Evolutionary conservation across 2,113 vertebrate genomes (phyloP).

Genomic region (Otis tarda): DNA sequence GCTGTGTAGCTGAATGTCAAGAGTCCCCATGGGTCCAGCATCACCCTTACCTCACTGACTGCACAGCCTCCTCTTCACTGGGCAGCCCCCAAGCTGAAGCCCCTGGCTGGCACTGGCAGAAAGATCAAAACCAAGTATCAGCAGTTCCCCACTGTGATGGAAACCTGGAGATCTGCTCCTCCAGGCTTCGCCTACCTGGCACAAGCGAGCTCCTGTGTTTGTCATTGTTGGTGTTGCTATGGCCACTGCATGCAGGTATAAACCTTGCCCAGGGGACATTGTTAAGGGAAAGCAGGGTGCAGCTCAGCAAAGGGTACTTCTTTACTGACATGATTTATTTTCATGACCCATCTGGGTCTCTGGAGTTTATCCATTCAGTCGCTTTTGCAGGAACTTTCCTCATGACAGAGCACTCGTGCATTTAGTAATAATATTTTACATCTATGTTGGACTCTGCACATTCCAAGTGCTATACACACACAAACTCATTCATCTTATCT

Average conservation of each 20-base stretch:
- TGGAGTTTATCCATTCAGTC: not conserved
- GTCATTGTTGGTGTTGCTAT: not conserved
- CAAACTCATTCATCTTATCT: conserved; percentile 53
- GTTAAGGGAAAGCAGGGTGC: not conserved
- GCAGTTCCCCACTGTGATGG: not conserved
- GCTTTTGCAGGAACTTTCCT: conserved; percentile 28
- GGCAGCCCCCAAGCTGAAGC: not conserved
- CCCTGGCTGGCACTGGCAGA: not conserved
- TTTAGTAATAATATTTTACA: conserved; percentile 7
- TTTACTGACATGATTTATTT: not conserved
- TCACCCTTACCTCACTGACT: not conserved
- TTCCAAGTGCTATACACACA: conserved; percentile 45
- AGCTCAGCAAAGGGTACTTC: not conserved
- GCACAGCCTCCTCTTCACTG: not conserved
- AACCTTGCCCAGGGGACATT: conserved; percentile 23
- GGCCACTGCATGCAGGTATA: conserved; percentile 7
- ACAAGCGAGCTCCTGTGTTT: not conserved
- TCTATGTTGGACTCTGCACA: not conserved
- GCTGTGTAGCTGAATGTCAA: not conserved
- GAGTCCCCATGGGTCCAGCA: not conserved
- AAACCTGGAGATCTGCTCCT: not conserved
- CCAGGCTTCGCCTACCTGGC: not conserved
- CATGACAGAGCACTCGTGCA: not conserved
- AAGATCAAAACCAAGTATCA: accelerated
- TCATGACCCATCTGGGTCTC: not conserved